Evolutionary conservation across 2,888 invertebrate genomes (phyloP).

Genomic region (Epistrophe eligans): DNA sequence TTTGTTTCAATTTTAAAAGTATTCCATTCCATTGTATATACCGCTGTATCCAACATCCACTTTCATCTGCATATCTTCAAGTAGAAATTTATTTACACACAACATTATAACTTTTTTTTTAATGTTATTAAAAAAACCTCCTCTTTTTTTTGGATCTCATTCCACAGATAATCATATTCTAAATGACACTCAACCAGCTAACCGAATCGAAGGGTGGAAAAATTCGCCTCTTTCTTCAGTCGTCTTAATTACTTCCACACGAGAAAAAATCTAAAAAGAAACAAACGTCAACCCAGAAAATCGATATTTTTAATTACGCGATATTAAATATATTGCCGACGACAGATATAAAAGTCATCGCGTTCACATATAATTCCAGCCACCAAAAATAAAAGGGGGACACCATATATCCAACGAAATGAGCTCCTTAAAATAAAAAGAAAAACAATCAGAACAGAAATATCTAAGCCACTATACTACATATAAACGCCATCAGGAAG

Average conservation of each 20-base stretch:
- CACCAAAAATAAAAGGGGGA: constrained; percentile 39
- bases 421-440: constrained; percentile 59
- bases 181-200: constrained; percentile 68
- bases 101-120: constrained; percentile 5
- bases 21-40: background rate
- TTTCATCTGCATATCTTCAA: constrained; percentile 66
- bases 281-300: constrained; percentile 43
- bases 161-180: constrained; percentile 61
- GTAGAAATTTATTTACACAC: constrained; percentile 56
- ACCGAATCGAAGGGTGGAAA: constrained; percentile 71
- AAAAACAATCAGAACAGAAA: constrained; percentile 47
- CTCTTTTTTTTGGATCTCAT: constrained; percentile 22
- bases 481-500: background rate
- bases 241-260: constrained; percentile 69
- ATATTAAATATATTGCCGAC: constrained; percentile 40
- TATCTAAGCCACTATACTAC: constrained; percentile 26
- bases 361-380: constrained; percentile 46
- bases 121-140: constrained; percentile 5
- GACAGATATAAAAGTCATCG: constrained; percentile 38
- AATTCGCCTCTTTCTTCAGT: constrained; percentile 50
- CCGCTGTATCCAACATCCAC: background rate
- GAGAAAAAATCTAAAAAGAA: constrained; percentile 60
- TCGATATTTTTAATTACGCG: constrained; percentile 74
- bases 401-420: constrained; percentile 56
- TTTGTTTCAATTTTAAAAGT: background rate